Base-by-base conservation (phyloP, 2,888 invertebrate species). In the Megaustenia siamemsis region DNA sequence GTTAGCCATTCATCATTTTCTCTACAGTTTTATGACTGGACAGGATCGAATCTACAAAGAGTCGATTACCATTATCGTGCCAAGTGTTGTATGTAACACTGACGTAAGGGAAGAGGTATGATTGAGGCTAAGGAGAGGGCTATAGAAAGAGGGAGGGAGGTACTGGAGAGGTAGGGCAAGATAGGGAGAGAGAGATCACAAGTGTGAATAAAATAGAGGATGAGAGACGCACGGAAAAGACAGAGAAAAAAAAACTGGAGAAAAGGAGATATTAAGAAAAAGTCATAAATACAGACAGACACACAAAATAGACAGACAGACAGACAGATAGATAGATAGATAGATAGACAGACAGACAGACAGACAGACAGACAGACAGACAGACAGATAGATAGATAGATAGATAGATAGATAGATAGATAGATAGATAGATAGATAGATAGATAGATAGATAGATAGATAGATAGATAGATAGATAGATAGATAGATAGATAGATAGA, bases 401-500 rank as follows among this genome's bases (percentile, higher is more conserved):
- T 49, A 83, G 68, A 68, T 3, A 45, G 83, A 83, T 43, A 83
- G 68, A 75, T 18, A 24, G 75, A 63, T 38, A 24, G 32, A 68
- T 53, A 35, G 53, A 66, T 21, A 43, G 38, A 24, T 2, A 38
- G 76, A 83, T 21, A 49, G 53, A 53, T 12, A 75, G 45, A 63
- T 43, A 75, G 66, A 63, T n/a, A 28, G 63, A 71, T 66, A 63
- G 73, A 60, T n/a, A 84, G 63, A 73, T 32, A 68, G 66, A 83
- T 28, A 68, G 43, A 68, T 53, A 77, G 49, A 66, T 49, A 63
- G 60, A 73, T 56, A 78, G 75, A 80, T 49, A 84, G 71, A 60
- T 40, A 71, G 71, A 79, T 60, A 84, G 40, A 68, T 24, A n/a
- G n/a, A n/a, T n/a, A n/a, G n/a, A n/a, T n/a, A n/a, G n/a, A n/a